Percentiles rank a stretch among this genome's conserved stretches.
These are phyloP conservation scores for Molossus molossus DNA, from an alignment of 2,797 vertebrate genomes.

Conservation along the genomic window DNA sequence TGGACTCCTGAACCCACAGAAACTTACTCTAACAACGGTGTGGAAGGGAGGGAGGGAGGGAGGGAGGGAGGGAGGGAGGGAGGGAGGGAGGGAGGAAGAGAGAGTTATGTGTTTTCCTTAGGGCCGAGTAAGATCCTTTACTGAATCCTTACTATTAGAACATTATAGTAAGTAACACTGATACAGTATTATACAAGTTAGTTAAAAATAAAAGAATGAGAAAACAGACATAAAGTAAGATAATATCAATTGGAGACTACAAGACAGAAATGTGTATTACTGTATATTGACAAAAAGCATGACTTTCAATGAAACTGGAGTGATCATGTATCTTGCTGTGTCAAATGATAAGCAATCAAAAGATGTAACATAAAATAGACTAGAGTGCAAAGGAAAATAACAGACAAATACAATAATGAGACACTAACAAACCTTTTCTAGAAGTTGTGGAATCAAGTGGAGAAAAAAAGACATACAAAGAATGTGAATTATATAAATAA, in stretches of 20 bases:
- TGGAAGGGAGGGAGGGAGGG: neutral
- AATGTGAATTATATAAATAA: slow-evolving; percentile 39
- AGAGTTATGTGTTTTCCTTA: neutral
- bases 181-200: neutral
- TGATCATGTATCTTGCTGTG: neutral
- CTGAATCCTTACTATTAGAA: neutral
- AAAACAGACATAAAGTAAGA: slow-evolving; percentile 7
- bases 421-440: neutral
- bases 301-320: neutral
- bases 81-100: accelerated
- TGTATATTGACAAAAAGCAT: neutral
- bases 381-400: neutral
- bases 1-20: neutral
- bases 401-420: neutral
- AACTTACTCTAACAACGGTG: neutral
- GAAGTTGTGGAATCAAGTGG: neutral
- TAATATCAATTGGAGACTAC: neutral
- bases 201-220: neutral
- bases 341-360: neutral
- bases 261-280: neutral
- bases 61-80: accelerated
- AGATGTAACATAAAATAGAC: neutral
- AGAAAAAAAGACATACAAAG: neutral
- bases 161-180: neutral
- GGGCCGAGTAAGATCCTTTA: neutral